Evolutionary conservation across 2,888 invertebrate genomes (phyloP).

Genomic region (Agrotis segetum): DNA sequence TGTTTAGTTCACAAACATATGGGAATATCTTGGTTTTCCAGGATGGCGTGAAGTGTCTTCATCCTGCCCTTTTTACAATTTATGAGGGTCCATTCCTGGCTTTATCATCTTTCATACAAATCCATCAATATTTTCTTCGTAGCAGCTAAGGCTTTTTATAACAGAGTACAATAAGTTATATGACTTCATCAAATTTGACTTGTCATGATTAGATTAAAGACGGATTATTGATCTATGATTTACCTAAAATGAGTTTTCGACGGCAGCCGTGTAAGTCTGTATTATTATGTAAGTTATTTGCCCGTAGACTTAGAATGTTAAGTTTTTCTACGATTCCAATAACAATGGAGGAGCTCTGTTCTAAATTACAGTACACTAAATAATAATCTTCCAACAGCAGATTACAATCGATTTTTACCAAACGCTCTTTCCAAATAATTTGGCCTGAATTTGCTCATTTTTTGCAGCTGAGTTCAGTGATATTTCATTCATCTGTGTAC

Average conservation of each 20-base stretch:
- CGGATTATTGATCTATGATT: too few species aligned
- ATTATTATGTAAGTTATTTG: background rate
- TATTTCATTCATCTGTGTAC: conserved; percentile 66
- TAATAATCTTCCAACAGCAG: conserved; percentile 29
- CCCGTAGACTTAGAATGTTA: background rate
- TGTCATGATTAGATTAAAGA: background rate
- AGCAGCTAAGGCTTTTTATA: too few species aligned
- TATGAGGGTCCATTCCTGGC: background rate
- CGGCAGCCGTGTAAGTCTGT: background rate
- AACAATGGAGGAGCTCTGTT: background rate
- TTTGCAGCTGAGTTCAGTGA: conserved; percentile 47
- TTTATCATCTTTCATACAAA: background rate
- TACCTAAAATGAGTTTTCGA: background rate
- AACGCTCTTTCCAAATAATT: conserved; percentile 35
- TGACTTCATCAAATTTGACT: too few species aligned
- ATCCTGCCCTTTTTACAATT: background rate
- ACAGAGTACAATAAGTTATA: too few species aligned
- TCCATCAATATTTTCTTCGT: background rate
- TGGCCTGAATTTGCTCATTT: conserved; percentile 36
- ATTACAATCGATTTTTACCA: conserved; percentile 38
- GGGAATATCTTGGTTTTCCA: background rate
- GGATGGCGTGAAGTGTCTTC: background rate
- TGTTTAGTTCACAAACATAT: background rate
- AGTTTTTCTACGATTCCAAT: too few species aligned
- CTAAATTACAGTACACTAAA: conserved; percentile 22